These are phyloP conservation scores for Hemaris fuciformis DNA, from an alignment of 2,888 invertebrate species.

Conservation along the genomic window DNA sequence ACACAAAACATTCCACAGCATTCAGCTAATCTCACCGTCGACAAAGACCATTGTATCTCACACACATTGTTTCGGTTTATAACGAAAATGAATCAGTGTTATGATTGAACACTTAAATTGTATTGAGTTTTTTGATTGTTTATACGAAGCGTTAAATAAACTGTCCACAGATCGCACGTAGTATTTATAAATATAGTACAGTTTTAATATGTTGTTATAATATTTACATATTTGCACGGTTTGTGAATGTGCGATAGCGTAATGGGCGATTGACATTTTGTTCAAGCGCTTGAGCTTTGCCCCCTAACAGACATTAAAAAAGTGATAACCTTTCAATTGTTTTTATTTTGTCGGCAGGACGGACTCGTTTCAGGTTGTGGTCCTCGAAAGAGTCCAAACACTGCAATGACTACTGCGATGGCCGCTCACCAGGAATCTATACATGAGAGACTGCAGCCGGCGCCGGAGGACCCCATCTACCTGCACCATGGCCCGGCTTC, in stretches of 20 bases:
- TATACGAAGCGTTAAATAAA: conserved; percentile 38
- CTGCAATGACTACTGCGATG: conserved; percentile 82
- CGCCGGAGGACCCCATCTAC: conserved; percentile 68
- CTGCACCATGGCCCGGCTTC: conserved; percentile 78
- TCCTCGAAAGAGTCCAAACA: conserved; percentile 60
- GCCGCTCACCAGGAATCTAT: conserved; percentile 79
- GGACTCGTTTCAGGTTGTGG: conserved; percentile 66
- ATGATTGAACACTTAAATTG: conserved; percentile 72
- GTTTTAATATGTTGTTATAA: conserved; percentile 4
- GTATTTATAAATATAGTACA: conserved; percentile 7
- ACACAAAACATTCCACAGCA: conserved; percentile 77
- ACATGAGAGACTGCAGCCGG: conserved; percentile 76
- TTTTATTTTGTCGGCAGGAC: conserved; percentile 45
- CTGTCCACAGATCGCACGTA: conserved; percentile 13
- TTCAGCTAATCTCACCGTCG: conserved; percentile 79
- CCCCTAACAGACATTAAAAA: neutral
- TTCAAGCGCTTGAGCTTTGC: no score
- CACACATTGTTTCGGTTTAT: conserved; percentile 77
- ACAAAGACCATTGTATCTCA: conserved; percentile 78
- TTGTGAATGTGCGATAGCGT: neutral
- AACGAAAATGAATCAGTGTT: conserved; percentile 78
- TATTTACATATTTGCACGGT: conserved; percentile 2
- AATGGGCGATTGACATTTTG: neutral
- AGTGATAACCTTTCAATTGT: neutral
- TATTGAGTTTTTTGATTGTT: conserved; percentile 76